Base-by-base conservation (phyloP, 1,140 invertebrate species). In the Elysia chlorotica region DNA sequence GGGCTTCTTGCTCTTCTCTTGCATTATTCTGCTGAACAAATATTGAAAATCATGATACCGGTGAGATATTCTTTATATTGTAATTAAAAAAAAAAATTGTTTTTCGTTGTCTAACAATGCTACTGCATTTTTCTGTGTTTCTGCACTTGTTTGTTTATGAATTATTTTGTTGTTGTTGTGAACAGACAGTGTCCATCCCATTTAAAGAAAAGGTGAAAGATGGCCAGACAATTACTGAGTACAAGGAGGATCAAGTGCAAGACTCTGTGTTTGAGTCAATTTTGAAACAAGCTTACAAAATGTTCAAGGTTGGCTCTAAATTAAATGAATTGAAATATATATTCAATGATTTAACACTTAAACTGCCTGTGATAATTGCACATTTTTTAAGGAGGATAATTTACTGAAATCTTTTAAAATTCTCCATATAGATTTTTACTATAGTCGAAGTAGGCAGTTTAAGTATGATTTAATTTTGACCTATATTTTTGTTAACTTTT, bases 221-320 rank as follows among this genome's bases (percentile, higher is more conserved):
- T 83, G 92, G 90, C 37, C 88, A 90, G 59, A 90, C 91, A 71
- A 90, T 91, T 72, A 84, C 87, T 5, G 93, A 94, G 79, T 94
- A 94, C 86, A 89, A 91, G 63, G 90, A 92, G 66, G 92, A 93
- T 71, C 92, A 94, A 84, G 90, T 95, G 0, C 93, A 93, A 72
- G 93, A 93, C 85, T 90, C 90, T 77, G 91, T 95, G 65, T 95
- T 91, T 86, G 89, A 91, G 78, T 89, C 92, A 30, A 89, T 95
- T 41, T 86, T 95, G 0, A 90, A 90, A 78, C 92, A 93, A 83
- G 89, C 91, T 25, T 95, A 95, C 82, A 87, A 90, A 67, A 92
- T 93, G 89, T 95, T 94, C 75, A 86, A 82, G 77, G 87, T 88
- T 5, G 38, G 53, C n/a, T n/a, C n/a, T n/a, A n/a, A n/a, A n/a